A percentile compares a stretch with the other conserved stretches of the same genome.
Conservation (phyloP, 2,797 vertebrate species). For the Threskiornis aethiopicus region DNA sequence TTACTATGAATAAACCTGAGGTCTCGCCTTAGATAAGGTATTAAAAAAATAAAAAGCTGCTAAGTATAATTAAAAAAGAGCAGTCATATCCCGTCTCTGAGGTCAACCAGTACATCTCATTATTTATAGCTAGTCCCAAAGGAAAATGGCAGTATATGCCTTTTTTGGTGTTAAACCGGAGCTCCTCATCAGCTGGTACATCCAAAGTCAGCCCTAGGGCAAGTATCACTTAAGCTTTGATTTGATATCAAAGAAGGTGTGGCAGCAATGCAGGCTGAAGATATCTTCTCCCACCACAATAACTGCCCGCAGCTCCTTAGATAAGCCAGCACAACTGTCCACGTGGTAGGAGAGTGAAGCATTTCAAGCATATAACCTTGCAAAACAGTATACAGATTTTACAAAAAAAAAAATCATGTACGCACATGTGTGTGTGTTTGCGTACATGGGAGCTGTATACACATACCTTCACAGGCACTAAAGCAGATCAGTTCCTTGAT, state of each 20-base stretch:
- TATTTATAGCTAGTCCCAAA: constrained; percentile 38
- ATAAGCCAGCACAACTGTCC: not conserved
- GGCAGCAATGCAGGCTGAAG: not conserved
- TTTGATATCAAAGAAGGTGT: not conserved
- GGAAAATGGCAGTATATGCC: constrained; percentile 24
- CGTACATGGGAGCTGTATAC: not conserved
- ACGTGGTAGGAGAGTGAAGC: not conserved
- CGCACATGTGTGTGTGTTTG: rapidly evolving
- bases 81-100: not conserved
- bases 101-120: not conserved
- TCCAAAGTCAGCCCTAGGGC: not conserved
- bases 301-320: not conserved
- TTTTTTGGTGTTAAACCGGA: constrained; percentile 43
- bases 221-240: not conserved
- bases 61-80: not conserved
- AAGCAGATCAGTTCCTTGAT: not conserved
- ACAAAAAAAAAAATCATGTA: not conserved
- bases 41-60: not conserved
- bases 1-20: constrained; percentile 35
- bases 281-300: not conserved
- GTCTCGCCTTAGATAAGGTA: not conserved
- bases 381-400: not conserved
- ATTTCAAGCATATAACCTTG: not conserved
- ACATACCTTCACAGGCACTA: not conserved
- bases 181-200: not conserved